Percentiles rank a stretch among this genome's conserved stretches.
Conservation (phyloP, 2,113 vertebrate species). For the Willisornis vidua region DNA sequence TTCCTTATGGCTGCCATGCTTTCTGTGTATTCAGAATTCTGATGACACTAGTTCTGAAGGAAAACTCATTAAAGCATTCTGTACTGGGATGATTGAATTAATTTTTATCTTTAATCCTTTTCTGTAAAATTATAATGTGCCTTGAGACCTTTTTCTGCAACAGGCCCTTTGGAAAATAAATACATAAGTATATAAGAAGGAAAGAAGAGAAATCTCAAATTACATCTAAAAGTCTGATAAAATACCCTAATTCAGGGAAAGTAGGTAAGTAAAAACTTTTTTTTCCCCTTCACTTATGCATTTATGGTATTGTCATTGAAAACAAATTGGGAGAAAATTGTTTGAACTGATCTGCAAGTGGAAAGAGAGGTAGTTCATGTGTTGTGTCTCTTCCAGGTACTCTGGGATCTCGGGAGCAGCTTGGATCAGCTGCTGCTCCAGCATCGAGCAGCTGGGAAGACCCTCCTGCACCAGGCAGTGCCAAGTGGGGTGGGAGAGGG, state of each 20-base stretch:
- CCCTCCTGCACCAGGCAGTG: accelerated
- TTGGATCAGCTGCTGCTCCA: not conserved
- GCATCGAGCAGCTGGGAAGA: not conserved
- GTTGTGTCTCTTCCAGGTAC: accelerated
- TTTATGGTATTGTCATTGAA: not conserved
- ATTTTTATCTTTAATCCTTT: constrained; percentile 17
- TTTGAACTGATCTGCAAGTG: not conserved
- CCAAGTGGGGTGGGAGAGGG: not conserved
- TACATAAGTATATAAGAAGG: not conserved
- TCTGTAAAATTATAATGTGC: not conserved
- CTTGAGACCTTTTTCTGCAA: constrained; percentile 19
- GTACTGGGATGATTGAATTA: not conserved
- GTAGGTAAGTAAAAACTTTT: constrained; percentile 68
- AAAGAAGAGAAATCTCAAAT: not conserved
- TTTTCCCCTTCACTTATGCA: not conserved
- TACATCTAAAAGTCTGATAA: not conserved
- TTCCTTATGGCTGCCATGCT: not conserved
- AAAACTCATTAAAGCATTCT: constrained; percentile 27
- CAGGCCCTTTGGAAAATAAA: constrained; percentile 38
- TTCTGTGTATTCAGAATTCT: not conserved
- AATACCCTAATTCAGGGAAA: not conserved
- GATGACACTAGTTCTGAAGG: not conserved
- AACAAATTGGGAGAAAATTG: not conserved
- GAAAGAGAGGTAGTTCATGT: not conserved
- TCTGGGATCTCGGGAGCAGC: not conserved